Conservation (phyloP, 2,888 invertebrate genomes). For the Cheilosia urbana region DNA sequence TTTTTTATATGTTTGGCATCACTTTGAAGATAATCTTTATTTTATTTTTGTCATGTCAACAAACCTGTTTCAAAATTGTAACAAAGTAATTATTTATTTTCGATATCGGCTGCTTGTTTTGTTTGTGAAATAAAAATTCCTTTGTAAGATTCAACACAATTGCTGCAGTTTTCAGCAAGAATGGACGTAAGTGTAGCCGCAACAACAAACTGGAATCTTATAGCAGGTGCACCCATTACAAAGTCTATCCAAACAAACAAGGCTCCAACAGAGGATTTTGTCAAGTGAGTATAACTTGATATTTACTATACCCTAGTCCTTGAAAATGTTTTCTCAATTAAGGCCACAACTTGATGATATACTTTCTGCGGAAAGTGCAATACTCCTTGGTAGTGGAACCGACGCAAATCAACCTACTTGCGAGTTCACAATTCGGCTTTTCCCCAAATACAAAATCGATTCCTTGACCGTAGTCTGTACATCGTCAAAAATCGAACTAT, state of each 20-base stretch:
- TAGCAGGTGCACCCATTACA: conserved; percentile 78
- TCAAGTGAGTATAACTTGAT: conserved; percentile 77
- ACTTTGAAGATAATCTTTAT: neutral
- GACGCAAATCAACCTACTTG: conserved; percentile 77
- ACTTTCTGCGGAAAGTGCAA: conserved; percentile 79
- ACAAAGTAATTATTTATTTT: neutral
- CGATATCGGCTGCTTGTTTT: neutral
- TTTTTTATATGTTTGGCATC: conserved; percentile 31
- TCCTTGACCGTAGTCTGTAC: conserved; percentile 80
- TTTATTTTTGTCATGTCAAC: conserved; percentile 12
- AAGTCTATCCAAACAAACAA: conserved; percentile 77
- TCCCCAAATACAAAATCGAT: conserved; percentile 79
- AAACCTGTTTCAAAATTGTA: conserved; percentile 5
- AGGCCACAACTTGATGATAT: conserved; percentile 80
- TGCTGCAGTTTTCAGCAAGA: neutral
- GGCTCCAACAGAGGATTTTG: conserved; percentile 78
- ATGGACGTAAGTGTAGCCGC: conserved; percentile 73
- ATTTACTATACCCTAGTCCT: neutral
- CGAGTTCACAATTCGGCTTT: conserved; percentile 79
- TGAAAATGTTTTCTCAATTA: neutral
- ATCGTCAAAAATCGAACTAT: conserved; percentile 81
- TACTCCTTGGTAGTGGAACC: conserved; percentile 76
- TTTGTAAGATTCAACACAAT: conserved; percentile 47
- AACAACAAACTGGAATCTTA: conserved; percentile 79
- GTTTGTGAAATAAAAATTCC: conserved; percentile 16